Evolutionary conservation across 2,797 vertebrate genomes (phyloP), one percentile per base, ranked within the genome.

Genomic region (Pangasius larnaudii): DNA sequence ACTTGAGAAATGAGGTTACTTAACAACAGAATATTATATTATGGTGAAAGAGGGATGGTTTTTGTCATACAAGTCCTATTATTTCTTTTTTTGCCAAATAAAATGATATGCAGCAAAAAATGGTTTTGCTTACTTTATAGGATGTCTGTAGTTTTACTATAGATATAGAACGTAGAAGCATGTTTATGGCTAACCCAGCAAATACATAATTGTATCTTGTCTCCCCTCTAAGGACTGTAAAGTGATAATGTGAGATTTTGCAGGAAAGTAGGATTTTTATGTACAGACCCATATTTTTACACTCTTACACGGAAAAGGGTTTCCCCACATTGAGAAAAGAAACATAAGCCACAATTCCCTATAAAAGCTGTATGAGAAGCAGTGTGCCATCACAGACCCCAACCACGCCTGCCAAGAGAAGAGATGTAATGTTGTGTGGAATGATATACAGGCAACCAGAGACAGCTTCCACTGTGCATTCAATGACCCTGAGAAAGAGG

Each of bases 401-500:
- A 89, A 91, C 30, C 27, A 85, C 87, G 85, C 88, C 90, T 90
- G 92, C 88, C 87, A 86, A 89, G 91, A 88, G 92, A 88, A 93
- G 89, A 88, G 92, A 86, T 63, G 90, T 93, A 94, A 92, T 94
- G 94, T 93, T 91, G 92, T 94, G 93, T 94, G 93, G 90, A 92
- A 92, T 92, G 92, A 94, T 92, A 92, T 92, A 92, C 81, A 81
- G 82, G 78, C 86, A 63, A 71, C 85, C 58, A 58, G 91, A 87
- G 89, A 88, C 61, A 75, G 71, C 77, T 86, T 94, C 92, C 88
- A 90, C 94, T 94, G 95, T 93, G 94, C 92, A 95, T 94, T 94
- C 95, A 96, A 95, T 96, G 95, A 95, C 92, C 95, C 95, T 92
- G 88, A 87, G 69, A 89, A 84, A 86, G 90, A 91, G 90, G 90